A percentile compares a stretch with the other conserved stretches of the same genome.
These are phyloP conservation scores for Ardeotis arabs DNA, from an alignment of 2,113 vertebrate species.

Conservation along the genomic window DNA sequence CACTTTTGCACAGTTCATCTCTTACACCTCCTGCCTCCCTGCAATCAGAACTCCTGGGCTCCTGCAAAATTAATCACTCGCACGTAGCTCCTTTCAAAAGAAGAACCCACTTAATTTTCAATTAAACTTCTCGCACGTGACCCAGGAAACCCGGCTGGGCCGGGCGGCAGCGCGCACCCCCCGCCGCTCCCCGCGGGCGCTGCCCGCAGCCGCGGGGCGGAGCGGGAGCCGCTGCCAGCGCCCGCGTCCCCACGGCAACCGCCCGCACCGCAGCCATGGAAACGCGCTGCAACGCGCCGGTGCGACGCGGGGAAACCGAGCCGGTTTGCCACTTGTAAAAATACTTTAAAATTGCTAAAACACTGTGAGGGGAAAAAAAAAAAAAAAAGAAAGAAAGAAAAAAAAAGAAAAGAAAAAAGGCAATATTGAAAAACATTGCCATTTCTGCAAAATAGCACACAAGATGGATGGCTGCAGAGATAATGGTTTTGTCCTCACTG, in stretches of 20 bases:
- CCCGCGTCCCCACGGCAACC: conserved; percentile 58
- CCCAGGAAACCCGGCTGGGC: neutral
- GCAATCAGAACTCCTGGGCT: neutral
- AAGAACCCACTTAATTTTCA: neutral
- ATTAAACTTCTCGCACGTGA: neutral
- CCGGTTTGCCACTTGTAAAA: neutral
- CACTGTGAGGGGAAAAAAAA: neutral
- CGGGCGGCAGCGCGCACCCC: neutral
- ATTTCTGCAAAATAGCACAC: neutral
- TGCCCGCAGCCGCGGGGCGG: neutral
- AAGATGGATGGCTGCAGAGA: neutral
- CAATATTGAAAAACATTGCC: neutral
- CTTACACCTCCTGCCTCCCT: neutral
- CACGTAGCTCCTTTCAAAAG: neutral
- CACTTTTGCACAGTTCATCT: neutral
- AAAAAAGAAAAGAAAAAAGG: neutral
- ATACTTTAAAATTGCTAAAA: neutral
- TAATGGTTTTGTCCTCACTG: neutral
- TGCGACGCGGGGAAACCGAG: neutral
- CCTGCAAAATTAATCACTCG: neutral
- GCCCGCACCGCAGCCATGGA: neutral
- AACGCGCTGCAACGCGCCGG: neutral
- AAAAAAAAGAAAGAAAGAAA: neutral
- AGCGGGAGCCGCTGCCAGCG: neutral
- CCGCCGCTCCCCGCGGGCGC: neutral